These are phyloP conservation scores for Lerista edwardsae DNA, from an alignment of 2,797 vertebrate genomes.

Conservation along the genomic window DNA sequence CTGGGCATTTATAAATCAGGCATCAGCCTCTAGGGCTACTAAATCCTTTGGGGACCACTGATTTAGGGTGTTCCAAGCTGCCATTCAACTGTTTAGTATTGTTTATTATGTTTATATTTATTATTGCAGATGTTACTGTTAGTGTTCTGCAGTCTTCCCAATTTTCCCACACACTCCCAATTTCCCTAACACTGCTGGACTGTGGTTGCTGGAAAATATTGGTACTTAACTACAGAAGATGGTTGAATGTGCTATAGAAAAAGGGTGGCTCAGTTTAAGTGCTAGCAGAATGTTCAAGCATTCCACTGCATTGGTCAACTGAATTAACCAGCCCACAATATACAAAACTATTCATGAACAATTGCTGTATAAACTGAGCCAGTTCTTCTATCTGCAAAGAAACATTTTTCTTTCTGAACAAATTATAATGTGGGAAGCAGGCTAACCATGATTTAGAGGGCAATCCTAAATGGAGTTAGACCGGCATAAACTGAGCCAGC, in stretches of 20 bases:
- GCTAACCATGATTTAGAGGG: not conserved
- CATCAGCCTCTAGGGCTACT: no score
- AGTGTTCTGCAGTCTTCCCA: not conserved
- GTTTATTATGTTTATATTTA: not conserved
- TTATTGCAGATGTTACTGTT: not conserved
- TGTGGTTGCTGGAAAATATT: slow-evolving; percentile 19
- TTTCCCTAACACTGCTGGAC: slow-evolving; percentile 32
- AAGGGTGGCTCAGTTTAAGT: not conserved
- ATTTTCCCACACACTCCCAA: slow-evolving; percentile 22
- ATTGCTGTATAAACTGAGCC: not conserved
- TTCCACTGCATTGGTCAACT: not conserved
- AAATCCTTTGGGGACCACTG: no score
- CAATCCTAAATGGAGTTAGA: no score
- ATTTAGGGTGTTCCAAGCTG: not conserved
- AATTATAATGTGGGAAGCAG: not conserved
- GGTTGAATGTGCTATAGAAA: slow-evolving; percentile 10
- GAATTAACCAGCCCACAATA: not conserved
- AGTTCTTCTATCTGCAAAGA: not conserved
- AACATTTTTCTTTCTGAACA: not conserved
- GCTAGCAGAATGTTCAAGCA: not conserved
- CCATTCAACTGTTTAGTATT: not conserved
- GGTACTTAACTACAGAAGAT: not conserved
- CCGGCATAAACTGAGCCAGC: no score
- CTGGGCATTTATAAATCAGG: no score
- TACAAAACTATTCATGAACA: not conserved